Percentiles rank a stretch among this genome's conserved stretches.
phyloP scores from a whole-genome alignment of 1,140 invertebrate species.

The Dolichoris vasculosae region DNA sequence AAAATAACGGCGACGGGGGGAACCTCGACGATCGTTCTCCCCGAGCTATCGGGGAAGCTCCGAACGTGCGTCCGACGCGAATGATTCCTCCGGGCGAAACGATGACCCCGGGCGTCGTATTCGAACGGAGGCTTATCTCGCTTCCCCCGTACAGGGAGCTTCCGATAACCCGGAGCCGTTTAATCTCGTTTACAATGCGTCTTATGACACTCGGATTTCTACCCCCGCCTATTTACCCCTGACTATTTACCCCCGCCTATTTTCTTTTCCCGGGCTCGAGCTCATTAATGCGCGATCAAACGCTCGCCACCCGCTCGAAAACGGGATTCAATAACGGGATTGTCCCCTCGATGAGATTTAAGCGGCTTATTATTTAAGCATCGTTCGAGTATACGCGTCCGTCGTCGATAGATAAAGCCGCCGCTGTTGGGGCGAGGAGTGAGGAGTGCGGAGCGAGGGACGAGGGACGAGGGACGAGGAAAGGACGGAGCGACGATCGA shows the following conservation, averaged over 20 bases:
- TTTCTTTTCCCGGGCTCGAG: too few relatives aligned
- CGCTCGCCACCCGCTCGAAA: neutral
- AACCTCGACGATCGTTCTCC: neutral
- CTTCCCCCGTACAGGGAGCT: neutral
- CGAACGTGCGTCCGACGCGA: neutral
- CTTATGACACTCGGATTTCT: neutral
- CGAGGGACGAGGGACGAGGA: too few relatives aligned
- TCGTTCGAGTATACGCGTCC: too few relatives aligned
- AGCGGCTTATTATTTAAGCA: too few relatives aligned
- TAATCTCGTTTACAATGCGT: constrained; percentile 16
- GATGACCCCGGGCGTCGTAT: neutral
- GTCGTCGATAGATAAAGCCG: too few relatives aligned
- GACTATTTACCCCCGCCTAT: neutral
- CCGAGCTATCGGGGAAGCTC: neutral
- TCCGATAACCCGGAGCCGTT: constrained; percentile 14
- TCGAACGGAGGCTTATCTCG: constrained; percentile 21
- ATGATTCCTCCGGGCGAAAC: too few relatives aligned
- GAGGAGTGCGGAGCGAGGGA: too few relatives aligned
- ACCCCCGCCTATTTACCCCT: neutral
- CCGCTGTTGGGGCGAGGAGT: too few relatives aligned
- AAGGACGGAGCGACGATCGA: too few relatives aligned
- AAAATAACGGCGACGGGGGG: neutral
- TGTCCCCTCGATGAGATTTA: neutral
- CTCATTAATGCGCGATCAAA: constrained; percentile 12
- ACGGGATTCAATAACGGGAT: neutral